Percentiles rank a stretch among this genome's conserved stretches.
phyloP scores from a whole-genome alignment of 2,888 invertebrate species.

The Allophyes oxyacanthae region DNA sequence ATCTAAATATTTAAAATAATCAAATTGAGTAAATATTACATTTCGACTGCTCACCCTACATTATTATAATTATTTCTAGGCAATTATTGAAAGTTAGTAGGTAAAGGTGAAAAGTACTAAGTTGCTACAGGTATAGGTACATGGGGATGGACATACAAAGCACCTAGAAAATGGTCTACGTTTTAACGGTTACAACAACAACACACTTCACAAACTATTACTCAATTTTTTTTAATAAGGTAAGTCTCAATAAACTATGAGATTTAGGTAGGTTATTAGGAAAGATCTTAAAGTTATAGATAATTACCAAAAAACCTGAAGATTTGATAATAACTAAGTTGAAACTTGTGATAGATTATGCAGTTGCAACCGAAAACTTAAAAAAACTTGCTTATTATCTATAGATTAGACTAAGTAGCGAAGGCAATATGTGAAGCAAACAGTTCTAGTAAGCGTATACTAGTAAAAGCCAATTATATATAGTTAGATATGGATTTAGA shows the following conservation, averaged over 20 bases:
- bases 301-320: no score
- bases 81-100: no score
- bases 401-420: conserved; percentile 2
- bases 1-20: no score
- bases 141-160: conserved; percentile 52
- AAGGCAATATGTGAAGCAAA: conserved; percentile 33
- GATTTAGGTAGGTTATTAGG: neutral
- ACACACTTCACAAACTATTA: conserved; percentile 13
- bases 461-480: neutral
- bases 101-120: conserved; percentile 3
- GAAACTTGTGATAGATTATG: neutral
- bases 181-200: conserved; percentile 26
- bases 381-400: neutral
- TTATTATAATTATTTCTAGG: neutral
- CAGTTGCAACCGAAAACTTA: conserved; percentile 18
- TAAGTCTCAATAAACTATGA: no score
- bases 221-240: no score
- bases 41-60: conserved; percentile 18
- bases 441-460: conserved; percentile 9
- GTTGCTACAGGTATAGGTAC: conserved; percentile 2
- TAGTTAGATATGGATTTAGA: neutral
- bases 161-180: conserved; percentile 49
- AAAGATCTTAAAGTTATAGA: no score
- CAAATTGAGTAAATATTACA: conserved; percentile 10
- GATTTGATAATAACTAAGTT: no score